phyloP scores from a whole-genome alignment of 2,797 vertebrate genomes.

The Mycteria americana region DNA sequence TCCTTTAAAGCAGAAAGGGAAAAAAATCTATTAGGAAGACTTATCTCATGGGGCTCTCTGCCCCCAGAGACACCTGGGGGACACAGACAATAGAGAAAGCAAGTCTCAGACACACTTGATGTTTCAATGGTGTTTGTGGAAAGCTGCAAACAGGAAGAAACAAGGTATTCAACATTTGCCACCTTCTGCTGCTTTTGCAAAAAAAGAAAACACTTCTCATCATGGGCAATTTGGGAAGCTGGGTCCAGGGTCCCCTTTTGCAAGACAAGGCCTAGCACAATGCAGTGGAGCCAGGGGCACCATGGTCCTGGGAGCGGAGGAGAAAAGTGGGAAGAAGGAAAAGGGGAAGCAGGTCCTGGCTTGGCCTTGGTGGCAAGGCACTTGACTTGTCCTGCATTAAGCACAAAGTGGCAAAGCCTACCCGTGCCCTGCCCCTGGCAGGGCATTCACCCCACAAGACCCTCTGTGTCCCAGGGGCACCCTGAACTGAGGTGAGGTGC shows the following conservation, averaged over 20 bases:
- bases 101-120: not conserved
- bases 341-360: not conserved
- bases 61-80: not conserved
- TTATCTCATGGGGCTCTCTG: not conserved
- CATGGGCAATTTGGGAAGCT: not conserved
- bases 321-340: not conserved
- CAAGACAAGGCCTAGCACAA: not conserved
- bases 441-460: not conserved
- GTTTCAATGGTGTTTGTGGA: not conserved
- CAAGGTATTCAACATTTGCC: not conserved
- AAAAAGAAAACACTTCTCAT: not conserved
- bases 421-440: not conserved
- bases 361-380: not conserved
- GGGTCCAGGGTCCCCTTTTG: not conserved
- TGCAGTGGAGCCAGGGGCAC: not conserved
- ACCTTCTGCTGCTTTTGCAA: not conserved
- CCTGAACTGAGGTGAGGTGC: not conserved
- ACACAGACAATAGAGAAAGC: not conserved
- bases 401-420: not conserved
- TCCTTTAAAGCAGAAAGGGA: conserved; percentile 75
- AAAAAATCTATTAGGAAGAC: not conserved
- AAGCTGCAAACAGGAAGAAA: not conserved
- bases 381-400: not conserved
- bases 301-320: accelerated
- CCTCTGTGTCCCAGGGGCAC: accelerated